These are phyloP conservation scores for Eristalis intricaria DNA, from an alignment of 2,888 invertebrate genomes.

Conservation along the genomic window DNA sequence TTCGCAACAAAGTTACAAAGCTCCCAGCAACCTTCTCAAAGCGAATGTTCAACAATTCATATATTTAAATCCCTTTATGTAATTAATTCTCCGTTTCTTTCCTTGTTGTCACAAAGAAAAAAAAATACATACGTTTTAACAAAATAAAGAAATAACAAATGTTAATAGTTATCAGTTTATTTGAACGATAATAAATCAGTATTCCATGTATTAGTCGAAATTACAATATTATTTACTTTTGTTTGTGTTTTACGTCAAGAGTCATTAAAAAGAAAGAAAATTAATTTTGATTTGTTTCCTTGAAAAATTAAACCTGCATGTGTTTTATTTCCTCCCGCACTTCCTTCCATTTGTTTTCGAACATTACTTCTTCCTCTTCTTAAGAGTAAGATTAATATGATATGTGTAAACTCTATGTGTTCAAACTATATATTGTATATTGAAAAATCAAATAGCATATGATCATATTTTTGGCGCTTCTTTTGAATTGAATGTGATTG, in stretches of 20 bases:
- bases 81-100: constrained; percentile 23
- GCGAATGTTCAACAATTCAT: constrained; percentile 22
- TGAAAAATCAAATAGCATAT: constrained; percentile 24
- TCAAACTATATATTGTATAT: constrained; percentile 33
- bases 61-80: constrained; percentile 4
- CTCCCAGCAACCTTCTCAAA: background rate
- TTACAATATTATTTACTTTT: constrained; percentile 17
- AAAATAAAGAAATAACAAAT: background rate
- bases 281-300: constrained; percentile 49
- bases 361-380: constrained; percentile 45
- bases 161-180: constrained; percentile 16
- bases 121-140: background rate
- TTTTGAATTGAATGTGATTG: background rate
- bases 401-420: constrained; percentile 56
- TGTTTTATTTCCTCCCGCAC: constrained; percentile 67
- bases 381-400: constrained; percentile 56
- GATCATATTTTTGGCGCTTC: constrained; percentile 39
- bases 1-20: constrained; percentile 9
- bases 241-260: constrained; percentile 46
- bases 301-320: constrained; percentile 48
- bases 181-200: constrained; percentile 57
- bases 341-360: background rate
- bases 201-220: constrained; percentile 68
- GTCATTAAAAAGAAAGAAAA: constrained; percentile 34
- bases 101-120: background rate